Conservation (phyloP, 2,888 invertebrate genomes). For the Thymelicus lineola region DNA sequence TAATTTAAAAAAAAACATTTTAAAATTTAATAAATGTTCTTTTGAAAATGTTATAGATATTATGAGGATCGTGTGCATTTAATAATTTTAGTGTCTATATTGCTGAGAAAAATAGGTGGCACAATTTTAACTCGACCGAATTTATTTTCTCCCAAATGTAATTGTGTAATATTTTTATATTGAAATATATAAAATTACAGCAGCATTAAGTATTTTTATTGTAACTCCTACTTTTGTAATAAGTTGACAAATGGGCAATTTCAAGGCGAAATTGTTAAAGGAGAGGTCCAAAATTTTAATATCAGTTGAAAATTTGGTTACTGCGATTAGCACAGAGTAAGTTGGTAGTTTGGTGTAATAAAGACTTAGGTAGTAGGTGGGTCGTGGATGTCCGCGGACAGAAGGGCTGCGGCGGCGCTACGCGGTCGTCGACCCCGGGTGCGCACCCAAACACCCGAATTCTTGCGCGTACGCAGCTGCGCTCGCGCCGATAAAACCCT, state of each 20-base stretch:
- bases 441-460: conserved; percentile 71
- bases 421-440: conserved; percentile 46
- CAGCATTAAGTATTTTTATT: conserved; percentile 31
- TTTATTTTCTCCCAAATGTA: conserved; percentile 20
- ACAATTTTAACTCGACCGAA: conserved; percentile 10
- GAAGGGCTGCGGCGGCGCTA: conserved; percentile 43
- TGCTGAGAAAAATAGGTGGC: not conserved
- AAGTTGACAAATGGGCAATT: not conserved
- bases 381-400: not conserved
- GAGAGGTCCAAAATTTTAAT: too few species aligned
- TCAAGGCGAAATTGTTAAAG: not conserved
- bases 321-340: not conserved
- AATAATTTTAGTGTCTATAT: conserved; percentile 7
- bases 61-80: conserved; percentile 26
- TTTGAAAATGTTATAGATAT: conserved; percentile 18
- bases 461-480: conserved; percentile 75
- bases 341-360: not conserved
- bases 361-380: not conserved
- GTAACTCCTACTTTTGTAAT: not conserved
- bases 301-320: too few species aligned
- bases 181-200: conserved; percentile 36
- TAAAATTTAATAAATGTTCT: conserved; percentile 7
- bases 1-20: not conserved
- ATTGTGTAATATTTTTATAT: conserved; percentile 33
- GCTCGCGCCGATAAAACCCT: conserved; percentile 60